Conservation (phyloP, 2,888 invertebrate species). For the Fragum sueziense region DNA sequence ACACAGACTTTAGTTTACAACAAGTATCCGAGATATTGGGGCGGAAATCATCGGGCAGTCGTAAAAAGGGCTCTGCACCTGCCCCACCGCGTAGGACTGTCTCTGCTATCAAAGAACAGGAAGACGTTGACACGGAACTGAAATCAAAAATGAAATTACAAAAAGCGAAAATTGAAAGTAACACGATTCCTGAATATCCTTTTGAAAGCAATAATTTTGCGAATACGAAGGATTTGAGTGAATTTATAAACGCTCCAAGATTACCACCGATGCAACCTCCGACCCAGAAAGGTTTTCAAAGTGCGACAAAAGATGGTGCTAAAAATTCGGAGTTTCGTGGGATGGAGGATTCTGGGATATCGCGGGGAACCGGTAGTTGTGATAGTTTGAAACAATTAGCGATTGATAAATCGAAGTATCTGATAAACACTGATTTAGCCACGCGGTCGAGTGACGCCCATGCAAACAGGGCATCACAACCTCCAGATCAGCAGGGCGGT, state of each 20-base stretch:
- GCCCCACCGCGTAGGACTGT: conserved; percentile 92
- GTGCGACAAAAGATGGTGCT: conserved; percentile 54
- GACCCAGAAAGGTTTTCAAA: conserved; percentile 65
- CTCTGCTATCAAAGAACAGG: conserved; percentile 57
- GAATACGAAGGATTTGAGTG: conserved; percentile 60
- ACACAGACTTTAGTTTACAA: conserved; percentile 71
- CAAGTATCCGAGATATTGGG: conserved; percentile 74
- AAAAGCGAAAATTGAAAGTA: conserved; percentile 76
- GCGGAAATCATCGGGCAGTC: conserved; percentile 68
- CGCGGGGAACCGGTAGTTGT: conserved; percentile 67
- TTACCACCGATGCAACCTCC: conserved; percentile 62
- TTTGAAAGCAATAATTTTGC: conserved; percentile 62
- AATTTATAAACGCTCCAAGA: conserved; percentile 61
- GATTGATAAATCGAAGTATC: conserved; percentile 76
- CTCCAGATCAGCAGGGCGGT: conserved; percentile 59
- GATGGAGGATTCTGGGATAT: conserved; percentile 70
- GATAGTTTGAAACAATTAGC: conserved; percentile 74
- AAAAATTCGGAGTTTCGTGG: conserved; percentile 48
- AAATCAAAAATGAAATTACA: conserved; percentile 77
- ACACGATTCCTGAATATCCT: conserved; percentile 68
- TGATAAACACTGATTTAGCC: conserved; percentile 72
- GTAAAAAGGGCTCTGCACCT: conserved; percentile 86
- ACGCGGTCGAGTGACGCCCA: conserved; percentile 62
- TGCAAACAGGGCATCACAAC: conserved; percentile 46
- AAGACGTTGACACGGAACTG: conserved; percentile 70